Evolutionary conservation across 2,113 vertebrate species (phyloP).

Genomic region (sheep (Ovis aries)): ARS-UI_Ramb_v3.0 NC_056056.1:152695001-152695500

Average conservation of each 20-base stretch:
- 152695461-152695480: background rate
- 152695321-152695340: background rate
- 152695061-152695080: background rate
- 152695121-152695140: background rate
- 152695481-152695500: background rate
- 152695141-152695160: background rate
- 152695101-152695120: background rate
- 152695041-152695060: background rate
- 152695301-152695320: background rate
- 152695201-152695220: slow-evolving; percentile 15
- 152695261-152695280: background rate
- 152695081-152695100: background rate
- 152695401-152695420: background rate
- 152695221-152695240: background rate
- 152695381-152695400: background rate
- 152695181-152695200: background rate
- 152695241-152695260: background rate
- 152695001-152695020: background rate
- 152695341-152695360: background rate
- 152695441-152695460: background rate
- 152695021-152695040: background rate
- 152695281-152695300: background rate
- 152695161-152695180: background rate
- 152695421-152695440: background rate
- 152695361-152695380: background rate